Conservation (phyloP, 2,797 vertebrate genomes). For the Sebastes oblongus region DNA sequence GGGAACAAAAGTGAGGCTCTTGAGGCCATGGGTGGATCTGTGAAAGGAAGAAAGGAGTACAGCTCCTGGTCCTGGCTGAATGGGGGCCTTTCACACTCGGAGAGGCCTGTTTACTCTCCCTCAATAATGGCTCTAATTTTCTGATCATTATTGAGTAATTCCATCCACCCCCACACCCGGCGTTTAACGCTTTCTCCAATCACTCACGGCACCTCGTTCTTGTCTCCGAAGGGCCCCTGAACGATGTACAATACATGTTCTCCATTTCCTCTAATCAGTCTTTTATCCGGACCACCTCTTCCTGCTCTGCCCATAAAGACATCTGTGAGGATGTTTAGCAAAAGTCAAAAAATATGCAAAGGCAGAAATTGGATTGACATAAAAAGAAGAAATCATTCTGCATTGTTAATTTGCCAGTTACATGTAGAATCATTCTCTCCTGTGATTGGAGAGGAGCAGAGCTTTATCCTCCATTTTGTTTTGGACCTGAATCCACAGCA, state of each 20-base stretch:
- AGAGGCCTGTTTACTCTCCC: slow-evolving; percentile 86
- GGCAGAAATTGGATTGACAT: neutral
- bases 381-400: neutral
- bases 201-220: slow-evolving; percentile 55
- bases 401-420: slow-evolving; percentile 7
- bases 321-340: neutral
- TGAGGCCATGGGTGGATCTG: slow-evolving; percentile 79
- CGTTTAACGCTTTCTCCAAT: slow-evolving; percentile 67
- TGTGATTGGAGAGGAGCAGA: slow-evolving; percentile 63
- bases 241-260: slow-evolving; percentile 31
- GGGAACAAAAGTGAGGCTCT: slow-evolving; percentile 81
- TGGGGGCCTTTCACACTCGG: slow-evolving; percentile 82
- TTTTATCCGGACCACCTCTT: neutral
- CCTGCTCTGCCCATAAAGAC: slow-evolving; percentile 18
- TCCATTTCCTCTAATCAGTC: slow-evolving; percentile 15
- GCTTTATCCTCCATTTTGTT: slow-evolving; percentile 81
- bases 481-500: slow-evolving; percentile 69
- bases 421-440: slow-evolving; percentile 41
- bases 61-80: slow-evolving; percentile 81
- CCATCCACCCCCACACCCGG: slow-evolving; percentile 74
- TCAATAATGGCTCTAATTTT: slow-evolving; percentile 87
- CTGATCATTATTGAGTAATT: slow-evolving; percentile 87
- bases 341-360: neutral
- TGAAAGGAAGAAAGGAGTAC: slow-evolving; percentile 79
- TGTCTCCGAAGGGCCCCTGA: slow-evolving; percentile 19